phyloP scores from a whole-genome alignment of 2,888 invertebrate species.

The Leptinotarsa haldemani region DNA sequence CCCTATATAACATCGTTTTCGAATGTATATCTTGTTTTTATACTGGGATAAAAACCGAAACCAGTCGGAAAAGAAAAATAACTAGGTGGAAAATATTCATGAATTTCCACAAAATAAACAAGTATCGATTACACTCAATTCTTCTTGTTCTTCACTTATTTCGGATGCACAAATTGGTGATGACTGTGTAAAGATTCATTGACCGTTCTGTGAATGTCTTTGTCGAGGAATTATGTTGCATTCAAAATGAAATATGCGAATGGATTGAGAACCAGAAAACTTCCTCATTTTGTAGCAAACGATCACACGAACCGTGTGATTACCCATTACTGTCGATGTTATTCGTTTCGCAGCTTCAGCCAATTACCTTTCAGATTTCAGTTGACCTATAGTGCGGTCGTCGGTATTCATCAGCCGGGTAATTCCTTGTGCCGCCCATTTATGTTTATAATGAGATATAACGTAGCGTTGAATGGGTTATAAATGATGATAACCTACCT shows the following conservation, averaged over 20 bases:
- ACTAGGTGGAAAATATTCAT: no score
- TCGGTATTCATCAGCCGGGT: not conserved
- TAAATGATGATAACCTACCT: not conserved
- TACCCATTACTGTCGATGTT: conserved; percentile 1
- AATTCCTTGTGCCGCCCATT: conserved; percentile 1
- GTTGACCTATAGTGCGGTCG: conserved; percentile 2
- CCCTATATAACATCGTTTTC: no score
- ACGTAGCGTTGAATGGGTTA: not conserved
- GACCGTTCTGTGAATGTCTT: not conserved
- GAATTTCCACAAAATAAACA: no score
- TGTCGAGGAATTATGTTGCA: not conserved
- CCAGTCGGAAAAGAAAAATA: no score
- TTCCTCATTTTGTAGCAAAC: conserved; percentile 1
- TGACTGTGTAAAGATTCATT: no score
- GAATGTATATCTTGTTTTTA: no score
- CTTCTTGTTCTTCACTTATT: no score
- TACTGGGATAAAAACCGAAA: no score
- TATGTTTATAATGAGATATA: conserved; percentile 4
- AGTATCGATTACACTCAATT: no score
- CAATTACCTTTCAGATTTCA: conserved; percentile 8
- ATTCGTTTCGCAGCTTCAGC: conserved; percentile 1
- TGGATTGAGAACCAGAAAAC: not conserved
- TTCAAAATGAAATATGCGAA: not conserved
- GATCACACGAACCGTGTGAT: not conserved
- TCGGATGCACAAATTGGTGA: no score